Percentiles rank a stretch among this genome's conserved stretches.
Conservation (phyloP, 2,797 vertebrate genomes). For the Protonibea diacanthus region DNA sequence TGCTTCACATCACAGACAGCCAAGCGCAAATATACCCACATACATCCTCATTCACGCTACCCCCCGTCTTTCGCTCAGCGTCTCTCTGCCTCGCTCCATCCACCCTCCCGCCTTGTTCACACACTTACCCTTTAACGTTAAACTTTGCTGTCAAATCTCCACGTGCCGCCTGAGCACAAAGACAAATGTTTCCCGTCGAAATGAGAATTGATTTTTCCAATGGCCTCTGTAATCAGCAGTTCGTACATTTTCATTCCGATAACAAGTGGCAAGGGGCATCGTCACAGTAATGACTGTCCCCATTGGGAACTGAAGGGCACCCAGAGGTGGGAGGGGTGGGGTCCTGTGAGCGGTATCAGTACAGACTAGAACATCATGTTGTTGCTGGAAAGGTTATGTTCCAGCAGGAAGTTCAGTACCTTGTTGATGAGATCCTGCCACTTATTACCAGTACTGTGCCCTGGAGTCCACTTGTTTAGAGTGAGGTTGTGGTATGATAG, state of each 20-base stretch:
- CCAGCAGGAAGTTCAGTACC: neutral
- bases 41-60: neutral
- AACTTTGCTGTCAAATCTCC: slow-evolving; percentile 71
- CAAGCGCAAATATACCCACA: slow-evolving; percentile 15
- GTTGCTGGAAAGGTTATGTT: slow-evolving; percentile 26
- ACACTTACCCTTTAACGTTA: slow-evolving; percentile 61
- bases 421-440: slow-evolving; percentile 19
- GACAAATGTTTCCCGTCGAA: slow-evolving; percentile 82
- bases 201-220: slow-evolving; percentile 83
- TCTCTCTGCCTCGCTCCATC: neutral
- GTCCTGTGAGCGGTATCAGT: neutral
- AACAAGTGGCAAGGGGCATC: slow-evolving; percentile 52
- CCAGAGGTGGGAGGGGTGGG: neutral
- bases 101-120: slow-evolving; percentile 8
- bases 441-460: neutral
- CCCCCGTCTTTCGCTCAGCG: neutral
- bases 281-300: slow-evolving; percentile 43
- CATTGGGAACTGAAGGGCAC: slow-evolving; percentile 50
- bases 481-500: neutral
- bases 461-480: slow-evolving; percentile 9
- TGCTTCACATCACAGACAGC: slow-evolving; percentile 48
- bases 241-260: slow-evolving; percentile 74
- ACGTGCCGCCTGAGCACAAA: slow-evolving; percentile 65
- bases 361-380: neutral
- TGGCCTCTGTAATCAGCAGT: slow-evolving; percentile 71